Conservation (phyloP, 1,140 invertebrate genomes). For the Cepaea nemoralis region DNA sequence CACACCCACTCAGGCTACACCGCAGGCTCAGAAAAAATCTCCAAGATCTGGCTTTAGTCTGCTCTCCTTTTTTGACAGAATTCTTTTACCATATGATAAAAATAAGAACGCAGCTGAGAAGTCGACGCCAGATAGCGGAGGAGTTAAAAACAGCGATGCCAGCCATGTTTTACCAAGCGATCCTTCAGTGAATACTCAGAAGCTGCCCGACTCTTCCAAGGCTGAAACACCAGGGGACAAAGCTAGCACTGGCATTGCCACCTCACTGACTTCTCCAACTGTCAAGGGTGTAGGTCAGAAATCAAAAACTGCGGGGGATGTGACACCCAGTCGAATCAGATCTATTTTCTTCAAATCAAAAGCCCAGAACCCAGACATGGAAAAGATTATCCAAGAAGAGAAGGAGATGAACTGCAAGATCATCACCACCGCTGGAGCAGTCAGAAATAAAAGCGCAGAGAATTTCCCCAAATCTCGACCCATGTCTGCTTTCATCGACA, state of each 20-base stretch:
- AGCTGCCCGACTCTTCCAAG: neutral
- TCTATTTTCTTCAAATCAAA: conserved; percentile 34
- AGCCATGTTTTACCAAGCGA: neutral
- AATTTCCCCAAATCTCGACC: conserved; percentile 34
- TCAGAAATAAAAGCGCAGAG: conserved; percentile 39
- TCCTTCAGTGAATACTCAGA: neutral
- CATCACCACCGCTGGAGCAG: conserved; percentile 36
- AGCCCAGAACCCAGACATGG: conserved; percentile 23
- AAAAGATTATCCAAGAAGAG: conserved; percentile 29
- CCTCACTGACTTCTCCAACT: neutral
- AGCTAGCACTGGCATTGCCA: neutral
- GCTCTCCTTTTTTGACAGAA: conserved; percentile 35
- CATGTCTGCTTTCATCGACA: conserved; percentile 25
- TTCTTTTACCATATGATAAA: conserved; percentile 33
- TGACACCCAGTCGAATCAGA: neutral
- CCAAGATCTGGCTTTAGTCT: conserved; percentile 33
- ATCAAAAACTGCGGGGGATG: neutral
- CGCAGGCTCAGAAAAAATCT: conserved; percentile 2
- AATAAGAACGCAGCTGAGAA: neutral
- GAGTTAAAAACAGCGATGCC: neutral
- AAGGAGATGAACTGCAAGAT: conserved; percentile 33
- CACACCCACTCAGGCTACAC: neutral
- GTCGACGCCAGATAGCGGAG: neutral
- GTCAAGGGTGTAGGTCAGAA: neutral
- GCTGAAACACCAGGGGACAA: neutral